Base-by-base conservation (phyloP, 2,797 vertebrate genomes). In the Eutrigla gurnardus region DNA sequence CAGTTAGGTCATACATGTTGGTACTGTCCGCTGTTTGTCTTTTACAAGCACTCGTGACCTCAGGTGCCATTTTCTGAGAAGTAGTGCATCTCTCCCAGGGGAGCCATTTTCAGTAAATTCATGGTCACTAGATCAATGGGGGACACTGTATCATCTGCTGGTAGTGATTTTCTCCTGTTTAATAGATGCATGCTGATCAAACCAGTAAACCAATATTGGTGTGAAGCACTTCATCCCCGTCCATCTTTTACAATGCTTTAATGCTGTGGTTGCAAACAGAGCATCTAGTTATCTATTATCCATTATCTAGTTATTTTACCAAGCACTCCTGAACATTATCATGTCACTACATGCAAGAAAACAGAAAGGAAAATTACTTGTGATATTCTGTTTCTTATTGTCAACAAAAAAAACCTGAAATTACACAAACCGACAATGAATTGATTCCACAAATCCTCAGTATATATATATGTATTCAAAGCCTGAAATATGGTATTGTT, bases 41-140 rank as follows among this genome's bases (percentile, higher is more conserved):
- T 81, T 78, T 78, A 70, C 10, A 9, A 70, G 53, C 0, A 0
- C 14, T 49, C 15, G 49, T 68, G 54, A 81, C 59, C 65, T 65
- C 4, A 7, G 5, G 3, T 40, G 50, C 25, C 39, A 17, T 32
- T 67, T 42, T 37, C 33, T 54, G 61, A 67, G 65, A 3, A 13
- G 25, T 4, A 10, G 3, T 36, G 25, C 4, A 0, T 63, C 42
- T 40, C n/a, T 67, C 69, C 47, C 68, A 10, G 11, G 11, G 62
- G 59, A 1, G 3, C 37, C 65, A 12, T 76, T 13, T 5, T 32
- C 1, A 37, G 36, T 33, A 17, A 62, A 78, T 71, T 50, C 58
- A 73, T 54, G 49, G 58, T 71, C 42, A 42, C 1, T 11, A 45
- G 47, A 25, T 61, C 46, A 35, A 62, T 25, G n/a, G 18, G 35